These are phyloP conservation scores for Brachionus paranguensis DNA, from an alignment of 1,140 invertebrate species.

Conservation along the genomic window DNA sequence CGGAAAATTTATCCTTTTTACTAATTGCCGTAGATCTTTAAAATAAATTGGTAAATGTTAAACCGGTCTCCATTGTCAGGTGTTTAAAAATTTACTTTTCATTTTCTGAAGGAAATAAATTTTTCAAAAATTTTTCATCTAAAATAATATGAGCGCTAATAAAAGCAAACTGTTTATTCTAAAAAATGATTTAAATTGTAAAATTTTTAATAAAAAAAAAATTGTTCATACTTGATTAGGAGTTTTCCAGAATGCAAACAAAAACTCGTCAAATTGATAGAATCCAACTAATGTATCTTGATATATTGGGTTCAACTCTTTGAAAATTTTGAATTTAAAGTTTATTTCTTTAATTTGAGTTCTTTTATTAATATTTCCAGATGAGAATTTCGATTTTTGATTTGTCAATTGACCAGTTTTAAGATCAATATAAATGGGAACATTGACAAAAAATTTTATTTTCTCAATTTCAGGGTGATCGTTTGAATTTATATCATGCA, in stretches of 20 bases:
- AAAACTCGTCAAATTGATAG: neutral
- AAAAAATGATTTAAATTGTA: neutral
- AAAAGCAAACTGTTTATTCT: neutral
- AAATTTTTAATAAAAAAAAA: neutral
- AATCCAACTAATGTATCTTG: neutral
- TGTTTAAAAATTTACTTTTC: neutral
- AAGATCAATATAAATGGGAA: neutral
- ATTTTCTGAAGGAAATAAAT: neutral
- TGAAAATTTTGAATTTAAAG: neutral
- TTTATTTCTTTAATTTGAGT: neutral
- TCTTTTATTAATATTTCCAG: neutral
- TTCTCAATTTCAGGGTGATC: neutral
- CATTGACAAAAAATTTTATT: neutral
- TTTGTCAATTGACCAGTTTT: neutral
- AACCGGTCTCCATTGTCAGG: too few species aligned
- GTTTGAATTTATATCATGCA: neutral
- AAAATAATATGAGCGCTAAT: slow-evolving; percentile 12
- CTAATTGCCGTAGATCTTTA: neutral
- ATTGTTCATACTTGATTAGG: neutral
- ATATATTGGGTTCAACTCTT: neutral
- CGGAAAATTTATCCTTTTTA: neutral
- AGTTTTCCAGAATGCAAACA: slow-evolving; percentile 2
- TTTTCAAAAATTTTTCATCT: neutral
- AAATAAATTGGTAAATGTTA: neutral
- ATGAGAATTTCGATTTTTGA: neutral